Evolutionary conservation across 1,140 invertebrate genomes (phyloP), one percentile per base, ranked within the genome.

Genomic region (Paraescarpia echinospica): DNA sequence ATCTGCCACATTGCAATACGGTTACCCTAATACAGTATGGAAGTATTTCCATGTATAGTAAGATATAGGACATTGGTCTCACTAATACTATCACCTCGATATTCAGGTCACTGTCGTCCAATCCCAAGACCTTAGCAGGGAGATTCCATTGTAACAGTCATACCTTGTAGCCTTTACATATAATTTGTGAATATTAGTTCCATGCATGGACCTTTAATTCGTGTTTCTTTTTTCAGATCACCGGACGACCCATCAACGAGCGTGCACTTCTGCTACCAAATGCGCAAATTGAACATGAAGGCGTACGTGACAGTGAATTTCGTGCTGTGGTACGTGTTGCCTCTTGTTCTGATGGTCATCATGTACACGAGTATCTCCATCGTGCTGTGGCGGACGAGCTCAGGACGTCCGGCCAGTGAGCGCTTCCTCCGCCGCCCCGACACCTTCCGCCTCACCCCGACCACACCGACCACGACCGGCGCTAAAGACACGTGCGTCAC

Each of bases 321-420:
- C 90, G 92, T 95, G 9, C 90, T 95, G 22, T 95, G 95, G 98
- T 99, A 99, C 96, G 97, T 97, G 34, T 96, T 98, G 9, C 98
- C 98, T 0, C 96, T 99, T 34, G 95, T 97, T 18, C 97, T 98
- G 35, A 98, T 99, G 93, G 97, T 98, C 90, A 98, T 97, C 95
- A 98, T 98, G 94, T 99, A 99, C 94, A 97, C 97, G 0, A 97
- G 97, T 48, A 98, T 99, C 90, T 94, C 94, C 1, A 93, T 93
- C 33, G 93, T 94, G 0, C 96, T 99, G 91, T 97, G 97, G 95
- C 93, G 93, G 41, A 94, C 93, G 89, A 92, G 91, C n/a, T 92
- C 88, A 12, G 48, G 89, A 90, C 89, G 89, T 6, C 59, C 59
- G 9, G 59, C 59, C 8, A 77, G 59, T 31, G 59, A 77, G 59